Evolutionary conservation across 37 sponge, comb jelly and placozoan species (phyloP).

Genomic region (Eunapius fragilis): DNA sequence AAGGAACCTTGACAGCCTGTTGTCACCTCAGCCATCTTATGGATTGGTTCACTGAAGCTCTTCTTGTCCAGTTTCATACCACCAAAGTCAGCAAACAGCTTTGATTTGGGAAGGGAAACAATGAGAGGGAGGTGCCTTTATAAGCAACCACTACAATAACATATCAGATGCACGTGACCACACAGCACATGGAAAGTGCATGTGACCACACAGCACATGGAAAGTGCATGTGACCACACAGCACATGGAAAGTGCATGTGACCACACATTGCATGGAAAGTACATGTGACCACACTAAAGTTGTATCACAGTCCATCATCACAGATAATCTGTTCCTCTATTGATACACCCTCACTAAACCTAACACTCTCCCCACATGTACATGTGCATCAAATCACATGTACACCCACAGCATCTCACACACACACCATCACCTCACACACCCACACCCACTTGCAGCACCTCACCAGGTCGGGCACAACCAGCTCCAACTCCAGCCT

Average conservation of each 20-base stretch:
- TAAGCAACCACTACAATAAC: no score
- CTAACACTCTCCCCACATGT: background rate
- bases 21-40: background rate
- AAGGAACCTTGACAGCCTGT: conserved; percentile 28
- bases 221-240: no score
- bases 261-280: no score
- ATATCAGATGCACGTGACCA: no score
- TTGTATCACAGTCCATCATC: no score
- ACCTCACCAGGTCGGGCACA: conserved; percentile 64
- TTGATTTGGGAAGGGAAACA: background rate
- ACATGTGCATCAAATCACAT: background rate
- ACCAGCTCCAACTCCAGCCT: conserved; percentile 36
- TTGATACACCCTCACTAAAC: no score
- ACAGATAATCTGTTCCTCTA: no score
- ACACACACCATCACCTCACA: background rate
- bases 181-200: no score
- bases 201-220: no score
- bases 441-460: background rate
- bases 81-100: conserved; percentile 59
- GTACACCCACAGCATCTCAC: background rate
- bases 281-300: no score
- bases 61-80: conserved; percentile 40
- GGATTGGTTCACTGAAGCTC: conserved; percentile 25
- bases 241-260: no score
- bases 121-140: background rate